These are phyloP conservation scores for Decapterus maruadsi DNA, from an alignment of 2,797 vertebrate species.

Conservation along the genomic window DNA sequence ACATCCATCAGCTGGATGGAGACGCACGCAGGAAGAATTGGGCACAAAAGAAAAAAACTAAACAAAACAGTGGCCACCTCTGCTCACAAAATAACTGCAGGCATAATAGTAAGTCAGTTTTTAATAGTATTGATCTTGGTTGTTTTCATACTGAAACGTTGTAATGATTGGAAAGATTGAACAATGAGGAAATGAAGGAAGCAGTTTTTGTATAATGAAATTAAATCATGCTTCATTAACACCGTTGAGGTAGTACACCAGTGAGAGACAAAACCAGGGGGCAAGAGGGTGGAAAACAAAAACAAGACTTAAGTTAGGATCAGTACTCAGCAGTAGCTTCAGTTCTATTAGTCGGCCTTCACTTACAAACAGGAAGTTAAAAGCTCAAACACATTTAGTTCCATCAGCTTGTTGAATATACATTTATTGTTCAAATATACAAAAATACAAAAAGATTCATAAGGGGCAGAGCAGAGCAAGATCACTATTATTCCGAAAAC, in stretches of 20 bases:
- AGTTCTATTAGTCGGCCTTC: constrained; percentile 40
- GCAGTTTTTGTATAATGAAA: constrained; percentile 33
- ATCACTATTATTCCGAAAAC: constrained; percentile 41
- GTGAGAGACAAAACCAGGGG: constrained; percentile 42
- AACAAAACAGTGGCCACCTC: constrained; percentile 2
- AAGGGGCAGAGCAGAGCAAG: constrained; percentile 59
- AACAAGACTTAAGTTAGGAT: constrained; percentile 15
- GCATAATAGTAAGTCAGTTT: constrained; percentile 32
- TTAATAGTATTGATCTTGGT: constrained; percentile 11
- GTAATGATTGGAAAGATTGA: constrained; percentile 29
- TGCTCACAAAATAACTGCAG: constrained; percentile 26
- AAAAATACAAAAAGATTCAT: constrained; percentile 73
- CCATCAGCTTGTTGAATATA: constrained; percentile 70
- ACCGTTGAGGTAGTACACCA: constrained; percentile 82
- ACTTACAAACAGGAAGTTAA: constrained; percentile 62
- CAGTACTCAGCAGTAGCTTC: constrained; percentile 27
- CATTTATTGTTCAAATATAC: constrained; percentile 83
- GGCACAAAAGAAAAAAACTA: constrained; percentile 9
- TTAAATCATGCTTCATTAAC: constrained; percentile 52
- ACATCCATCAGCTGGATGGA: constrained; percentile 34
- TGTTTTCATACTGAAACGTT: constrained; percentile 8
- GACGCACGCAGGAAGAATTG: constrained; percentile 26
- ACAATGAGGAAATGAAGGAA: constrained; percentile 25
- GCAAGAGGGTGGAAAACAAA: constrained; percentile 36
- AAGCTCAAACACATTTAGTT: constrained; percentile 74